These are phyloP conservation scores for Scaptomyza tumidula DNA, from an alignment of 2,888 invertebrate species.

Conservation along the genomic window DNA sequence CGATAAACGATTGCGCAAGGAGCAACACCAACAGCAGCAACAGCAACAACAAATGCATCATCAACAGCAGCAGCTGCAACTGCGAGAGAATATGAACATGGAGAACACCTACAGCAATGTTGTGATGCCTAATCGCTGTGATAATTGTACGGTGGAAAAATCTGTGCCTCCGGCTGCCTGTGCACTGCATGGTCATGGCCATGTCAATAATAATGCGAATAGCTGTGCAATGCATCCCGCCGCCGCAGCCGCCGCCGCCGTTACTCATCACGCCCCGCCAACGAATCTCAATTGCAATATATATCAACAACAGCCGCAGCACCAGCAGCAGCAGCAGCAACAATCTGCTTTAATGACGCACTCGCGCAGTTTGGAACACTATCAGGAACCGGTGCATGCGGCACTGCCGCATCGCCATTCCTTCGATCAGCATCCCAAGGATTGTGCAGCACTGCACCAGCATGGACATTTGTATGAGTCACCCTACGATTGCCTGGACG, in stretches of 20 bases:
- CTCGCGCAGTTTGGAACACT: constrained; percentile 84
- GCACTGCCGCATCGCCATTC: constrained; percentile 83
- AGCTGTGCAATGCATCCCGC: constrained; percentile 59
- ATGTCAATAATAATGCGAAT: constrained; percentile 22
- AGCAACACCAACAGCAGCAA: constrained; percentile 65
- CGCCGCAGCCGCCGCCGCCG: neutral
- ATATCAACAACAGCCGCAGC: constrained; percentile 54
- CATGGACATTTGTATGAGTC: constrained; percentile 79
- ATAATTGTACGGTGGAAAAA: constrained; percentile 50
- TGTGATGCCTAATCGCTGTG: constrained; percentile 49
- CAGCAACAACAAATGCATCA: constrained; percentile 37
- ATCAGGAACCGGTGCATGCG: constrained; percentile 77
- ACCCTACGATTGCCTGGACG: constrained; percentile 83
- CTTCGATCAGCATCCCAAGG: constrained; percentile 83
- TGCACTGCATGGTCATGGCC: constrained; percentile 55
- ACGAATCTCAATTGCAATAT: constrained; percentile 58
- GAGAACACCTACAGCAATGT: constrained; percentile 72
- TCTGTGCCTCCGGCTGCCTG: constrained; percentile 34
- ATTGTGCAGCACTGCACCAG: constrained; percentile 49
- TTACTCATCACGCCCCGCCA: constrained; percentile 32
- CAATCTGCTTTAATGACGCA: constrained; percentile 79
- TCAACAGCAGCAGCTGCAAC: constrained; percentile 56
- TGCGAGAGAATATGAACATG: constrained; percentile 45
- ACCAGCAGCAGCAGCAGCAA: constrained; percentile 56
- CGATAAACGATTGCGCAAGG: constrained; percentile 79